A percentile compares a stretch with the other conserved stretches of the same genome.
phyloP scores from a whole-genome alignment of 2,113 vertebrate genomes.

The Xenopus laevis region DNA sequence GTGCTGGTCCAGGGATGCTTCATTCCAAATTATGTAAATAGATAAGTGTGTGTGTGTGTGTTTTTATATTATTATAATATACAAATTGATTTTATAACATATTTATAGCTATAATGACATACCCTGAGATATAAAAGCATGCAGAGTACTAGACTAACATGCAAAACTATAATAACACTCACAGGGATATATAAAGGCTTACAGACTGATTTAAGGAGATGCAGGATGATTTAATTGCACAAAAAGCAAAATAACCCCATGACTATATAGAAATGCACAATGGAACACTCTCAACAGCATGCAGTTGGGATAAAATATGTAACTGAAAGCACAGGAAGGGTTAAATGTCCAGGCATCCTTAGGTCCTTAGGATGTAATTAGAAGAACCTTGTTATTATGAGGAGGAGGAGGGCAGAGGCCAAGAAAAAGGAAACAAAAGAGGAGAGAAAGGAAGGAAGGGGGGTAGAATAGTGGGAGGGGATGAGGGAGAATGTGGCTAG shows the following conservation, averaged over 20 bases:
- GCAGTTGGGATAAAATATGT: background rate
- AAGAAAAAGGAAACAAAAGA: slow-evolving; percentile 42
- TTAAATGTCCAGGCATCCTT: slow-evolving; percentile 29
- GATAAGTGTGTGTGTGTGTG: too few species aligned
- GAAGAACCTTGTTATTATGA: slow-evolving; percentile 42
- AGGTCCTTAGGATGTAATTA: slow-evolving; percentile 45
- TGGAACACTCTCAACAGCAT: background rate
- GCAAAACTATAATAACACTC: background rate
- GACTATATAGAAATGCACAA: background rate
- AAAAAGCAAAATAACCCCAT: background rate
- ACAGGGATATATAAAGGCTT: background rate
- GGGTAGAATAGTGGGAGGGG: background rate
- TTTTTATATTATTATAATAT: too few species aligned
- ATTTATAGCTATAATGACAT: too few species aligned
- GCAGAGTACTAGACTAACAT: background rate
- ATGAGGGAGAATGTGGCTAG: background rate
- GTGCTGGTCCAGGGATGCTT: too few species aligned
- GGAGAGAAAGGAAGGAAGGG: slow-evolving; percentile 40
- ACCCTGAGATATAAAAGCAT: too few species aligned
- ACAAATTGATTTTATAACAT: too few species aligned
- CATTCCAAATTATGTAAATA: too few species aligned
- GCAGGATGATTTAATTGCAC: background rate
- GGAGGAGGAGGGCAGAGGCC: slow-evolving; percentile 38
- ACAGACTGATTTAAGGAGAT: background rate
- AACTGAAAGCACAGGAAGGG: slow-evolving; percentile 7